Evolutionary conservation across 2,113 vertebrate species (phyloP), one percentile per base, ranked within the genome.

Genomic region (Centropus unirufus): DNA sequence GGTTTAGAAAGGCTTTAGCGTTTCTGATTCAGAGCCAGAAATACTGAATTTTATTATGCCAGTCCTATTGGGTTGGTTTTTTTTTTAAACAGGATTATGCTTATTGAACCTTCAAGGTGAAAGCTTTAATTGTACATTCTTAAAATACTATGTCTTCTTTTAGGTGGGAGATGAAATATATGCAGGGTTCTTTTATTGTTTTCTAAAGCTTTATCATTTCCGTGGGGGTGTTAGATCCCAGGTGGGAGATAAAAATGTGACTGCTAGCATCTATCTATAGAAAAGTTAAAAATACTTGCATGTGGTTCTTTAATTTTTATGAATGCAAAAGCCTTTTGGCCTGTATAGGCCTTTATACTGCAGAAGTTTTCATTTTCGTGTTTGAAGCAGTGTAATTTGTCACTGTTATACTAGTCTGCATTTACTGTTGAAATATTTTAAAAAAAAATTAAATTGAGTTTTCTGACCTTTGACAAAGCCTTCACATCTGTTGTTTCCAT

Each of bases 101-200:
- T 74, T 82, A 64, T 30, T 39, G 36, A 94, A 85, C 12, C 21
- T 78, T 84, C 0, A 3, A 73, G 57, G 23, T 75, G 52, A 91
- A 58, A 83, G 42, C 55, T 70, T 96, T 80, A 90, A 77, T 74
- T 95, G 54, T 39, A 68, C 39, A 49, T 86, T 93, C 70, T 94
- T 68, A 88, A 95, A 88, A 90, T 40, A 3, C 24, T 61, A 32
- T 44, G 11, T 68, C 63, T 80, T 22, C n/a, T 83, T 90, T 68
- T 47, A 92, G 63, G 39, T 2, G 10, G 16, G 22, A 51, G 18
- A 61, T 20, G 9, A 79, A 89, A 34, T 77, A 68, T 68, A 87
- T 27, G 32, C 15, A 16, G 15, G 1, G 5, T 83, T 83, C 62
- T 88, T 58, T 66, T 68, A 52, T 62, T 77, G 57, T 62, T 73